Base-by-base conservation (phyloP, 1,140 invertebrate genomes). In the Pomacea maculata region DNA sequence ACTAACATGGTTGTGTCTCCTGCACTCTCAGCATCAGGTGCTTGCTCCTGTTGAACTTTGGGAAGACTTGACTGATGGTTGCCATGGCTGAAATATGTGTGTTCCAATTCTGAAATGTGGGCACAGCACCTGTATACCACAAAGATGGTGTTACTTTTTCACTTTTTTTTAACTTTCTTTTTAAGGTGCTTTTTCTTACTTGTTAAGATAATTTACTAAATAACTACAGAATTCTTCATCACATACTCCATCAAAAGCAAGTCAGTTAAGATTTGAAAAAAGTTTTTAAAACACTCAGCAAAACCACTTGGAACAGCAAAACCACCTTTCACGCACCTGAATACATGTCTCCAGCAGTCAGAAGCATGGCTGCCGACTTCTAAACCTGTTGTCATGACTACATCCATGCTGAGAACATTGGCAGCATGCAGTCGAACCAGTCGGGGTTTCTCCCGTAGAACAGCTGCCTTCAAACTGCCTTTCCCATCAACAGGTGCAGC, bases 291-390 rank as follows among this genome's bases (percentile, higher is more conserved):
- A 17, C 57, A 61, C 8, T 21, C 67, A 70, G 14, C 67, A 70
- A 45, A 17, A 17, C 11, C 21, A 70, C 67, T 21, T 34, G 11
- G 6, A 11, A 70, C n/a, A n/a, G n/a, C n/a, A n/a, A n/a, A 4
- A 25, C 1, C 67, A 34, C 21, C 67, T 70, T 29, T 25, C 2
- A 57, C 63, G 4, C 14, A 97, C 90, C 95, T 95, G 88, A 98
- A 97, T 80, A 98, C 95, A 90, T 97, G 96, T 63, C 95, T 95
- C 97, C 97, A 98, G 87, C 96, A 98, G 82, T 97, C 96, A 65
- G 95, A 94, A 54, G 96, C 95, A 87, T 97, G 96, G 82, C 96
- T 97, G 9, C 96, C 97, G 57, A 98, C 93, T 89, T 98, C 97
- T 57, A 98, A 91, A 52, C 96, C 96, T 85, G 94, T 94, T 87